Percentiles rank a stretch among this genome's conserved stretches.
Evolutionary conservation across 2,113 vertebrate genomes (phyloP).

Genomic region (Okapia johnstoni): DNA sequence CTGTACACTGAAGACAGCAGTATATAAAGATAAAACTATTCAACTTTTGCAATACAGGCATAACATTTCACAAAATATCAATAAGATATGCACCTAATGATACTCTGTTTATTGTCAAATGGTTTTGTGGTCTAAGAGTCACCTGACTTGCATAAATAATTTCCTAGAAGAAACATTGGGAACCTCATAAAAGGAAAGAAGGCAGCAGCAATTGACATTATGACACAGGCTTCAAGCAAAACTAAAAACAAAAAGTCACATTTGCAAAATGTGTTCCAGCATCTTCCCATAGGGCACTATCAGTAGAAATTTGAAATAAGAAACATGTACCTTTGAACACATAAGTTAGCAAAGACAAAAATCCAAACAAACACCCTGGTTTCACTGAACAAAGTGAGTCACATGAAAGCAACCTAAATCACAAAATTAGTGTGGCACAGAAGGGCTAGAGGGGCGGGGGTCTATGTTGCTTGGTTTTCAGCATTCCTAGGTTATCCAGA

Average conservation of each 20-base stretch:
- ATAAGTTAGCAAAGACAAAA: constrained; percentile 51
- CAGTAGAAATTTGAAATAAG: constrained; percentile 72
- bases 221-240: constrained; percentile 81
- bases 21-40: constrained; percentile 82
- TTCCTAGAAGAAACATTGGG: constrained; percentile 78
- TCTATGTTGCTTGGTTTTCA: background rate
- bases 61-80: constrained; percentile 83
- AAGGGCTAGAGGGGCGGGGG: background rate
- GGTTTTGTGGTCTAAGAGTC: constrained; percentile 76
- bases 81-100: constrained; percentile 83
- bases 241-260: constrained; percentile 71
- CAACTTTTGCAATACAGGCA: constrained; percentile 82
- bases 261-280: constrained; percentile 78
- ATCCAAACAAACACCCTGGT: constrained; percentile 54
- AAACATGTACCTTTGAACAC: constrained; percentile 71
- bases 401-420: constrained; percentile 43
- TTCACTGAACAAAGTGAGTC: constrained; percentile 57
- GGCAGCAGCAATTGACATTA: constrained; percentile 76
- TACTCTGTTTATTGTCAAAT: constrained; percentile 78
- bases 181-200: constrained; percentile 70
- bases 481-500: background rate
- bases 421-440: constrained; percentile 39
- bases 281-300: constrained; percentile 70
- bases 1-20: constrained; percentile 85
- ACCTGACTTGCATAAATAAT: constrained; percentile 83